Conservation (phyloP, 2,888 invertebrate genomes). For the Agonopterix heracliana region DNA sequence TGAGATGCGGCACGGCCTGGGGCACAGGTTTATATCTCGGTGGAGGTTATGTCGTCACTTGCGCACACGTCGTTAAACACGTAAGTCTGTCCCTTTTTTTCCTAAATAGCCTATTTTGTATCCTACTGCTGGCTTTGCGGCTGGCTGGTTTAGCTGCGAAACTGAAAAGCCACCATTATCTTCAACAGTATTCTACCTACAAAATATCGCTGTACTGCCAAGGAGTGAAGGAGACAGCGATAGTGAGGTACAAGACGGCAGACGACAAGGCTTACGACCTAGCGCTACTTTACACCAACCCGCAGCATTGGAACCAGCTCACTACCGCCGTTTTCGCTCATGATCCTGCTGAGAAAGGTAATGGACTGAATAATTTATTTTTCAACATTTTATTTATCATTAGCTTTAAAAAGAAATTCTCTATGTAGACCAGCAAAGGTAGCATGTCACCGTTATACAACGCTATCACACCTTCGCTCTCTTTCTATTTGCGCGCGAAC, state of each 20-base stretch:
- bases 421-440: too few species aligned
- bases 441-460: too few species aligned
- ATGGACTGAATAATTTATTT: not conserved
- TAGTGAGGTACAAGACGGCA: conserved; percentile 62
- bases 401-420: too few species aligned
- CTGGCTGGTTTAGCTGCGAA: too few species aligned
- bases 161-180: not conserved
- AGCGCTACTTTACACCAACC: conserved; percentile 59
- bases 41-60: conserved; percentile 75
- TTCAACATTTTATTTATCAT: not conserved
- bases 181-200: conserved; percentile 40
- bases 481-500: too few species aligned
- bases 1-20: conserved; percentile 77
- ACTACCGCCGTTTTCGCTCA: conserved; percentile 44
- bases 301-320: conserved; percentile 44
- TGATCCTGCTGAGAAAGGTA: conserved; percentile 52
- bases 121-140: too few species aligned
- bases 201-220: conserved; percentile 59
- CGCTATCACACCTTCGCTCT: too few species aligned
- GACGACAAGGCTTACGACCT: conserved; percentile 67
- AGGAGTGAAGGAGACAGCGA: conserved; percentile 55
- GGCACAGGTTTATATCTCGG: conserved; percentile 76
- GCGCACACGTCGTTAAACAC: conserved; percentile 77
- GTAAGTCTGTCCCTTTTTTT: conserved; percentile 42
- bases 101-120: too few species aligned